Base-by-base conservation (phyloP, 2,888 invertebrate species). In the Dynastes hyllus region DNA sequence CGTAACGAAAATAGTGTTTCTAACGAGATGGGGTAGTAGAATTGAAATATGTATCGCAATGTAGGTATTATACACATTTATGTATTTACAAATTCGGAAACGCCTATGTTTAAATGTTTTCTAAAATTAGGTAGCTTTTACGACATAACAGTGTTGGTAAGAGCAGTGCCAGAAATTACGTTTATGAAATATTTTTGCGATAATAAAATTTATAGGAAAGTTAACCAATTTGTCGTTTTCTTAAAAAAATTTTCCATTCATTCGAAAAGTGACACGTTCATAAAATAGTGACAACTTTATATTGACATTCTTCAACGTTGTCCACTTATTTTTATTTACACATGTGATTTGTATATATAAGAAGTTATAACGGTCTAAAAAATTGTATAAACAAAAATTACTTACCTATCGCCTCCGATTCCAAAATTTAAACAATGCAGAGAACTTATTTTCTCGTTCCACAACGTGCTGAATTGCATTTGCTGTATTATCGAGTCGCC, bases 341-440 rank as follows among this genome's bases (percentile, higher is more conserved):
- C 45, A 1, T 11, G 45, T 45, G 11, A 45, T 45, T 45, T 45
- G 45, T 45, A 27, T 65, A 13, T 27, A n/a, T 55, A 3, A 53
- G 22, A 22, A 22, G 22, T 22, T 22, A 16, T 22, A 22, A 55
- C 22, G 6, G 3, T 55, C 5, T 55, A 55, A 61, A 61, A 61
- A 16, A 55, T 16, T 16, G 6, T 69, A 40, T 4, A 45, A 32
- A 65, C 27, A 73, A 73, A 40, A 65, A 73, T 22, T 11, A 50
- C 76, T 81, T 81, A 88, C 88, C 91, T 90, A 85, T 94, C 94
- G 11, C 93, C 93, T 22, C 92, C 92, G 80, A 94, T 92, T 63
- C 94, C 94, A 88, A 94, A 93, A 88, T 94, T 94, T n/a, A 94
- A 87, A 81, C 92, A 91, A 85, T 94, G 94, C 85, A 94, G 88